Evolutionary conservation across 2,797 vertebrate species (phyloP), one percentile per base, ranked within the genome.

Genomic region (Argya squamiceps): DNA sequence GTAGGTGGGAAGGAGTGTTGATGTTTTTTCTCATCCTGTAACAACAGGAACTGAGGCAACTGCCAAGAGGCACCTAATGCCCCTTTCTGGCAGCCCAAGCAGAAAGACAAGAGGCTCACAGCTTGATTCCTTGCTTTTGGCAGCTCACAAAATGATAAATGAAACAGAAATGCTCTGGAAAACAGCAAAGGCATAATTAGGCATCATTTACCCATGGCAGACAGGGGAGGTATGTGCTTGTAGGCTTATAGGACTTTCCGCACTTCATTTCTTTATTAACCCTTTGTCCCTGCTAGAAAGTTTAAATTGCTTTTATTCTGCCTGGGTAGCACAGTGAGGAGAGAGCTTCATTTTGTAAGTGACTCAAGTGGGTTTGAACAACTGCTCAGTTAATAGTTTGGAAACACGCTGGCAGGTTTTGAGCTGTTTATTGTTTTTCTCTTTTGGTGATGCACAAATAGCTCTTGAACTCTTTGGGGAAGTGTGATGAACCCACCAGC

Each of bases 141-240:
- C 89, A 90, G 69, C 70, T 92, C n/a, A 90, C 18, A 95, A 95
- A 86, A 88, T 60, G 30, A 71, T 58, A 85, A 86, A 90, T 70
- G 56, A 23, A 73, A 50, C 36, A 77, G n/a, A 44, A 95, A 18
- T 39, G 14, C 37, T 88, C 44, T 85, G 88, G 64, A 94, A 92
- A 94, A 79, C 46, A 75, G 53, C 43, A 89, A 81, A 84, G 44
- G 39, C 30, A 26, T 59, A 90, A 78, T 90, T 88, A 79, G 47
- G 43, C 36, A 55, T 39, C 32, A 43, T 78, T 84, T 92, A 84
- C 32, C 36, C 16, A 17, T 30, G 46, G 36, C 63, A 93, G 47
- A 50, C 22, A 82, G 43, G 29, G 21, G 36, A 59, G 16, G 27
- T 71, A 19, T 26, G 29, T 52, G 37, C 43, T 86, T 81, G 16